A percentile compares a stretch with the other conserved stretches of the same genome.
Evolutionary conservation across 2,888 invertebrate species (phyloP).

Genomic region (Venusia cambrica): DNA sequence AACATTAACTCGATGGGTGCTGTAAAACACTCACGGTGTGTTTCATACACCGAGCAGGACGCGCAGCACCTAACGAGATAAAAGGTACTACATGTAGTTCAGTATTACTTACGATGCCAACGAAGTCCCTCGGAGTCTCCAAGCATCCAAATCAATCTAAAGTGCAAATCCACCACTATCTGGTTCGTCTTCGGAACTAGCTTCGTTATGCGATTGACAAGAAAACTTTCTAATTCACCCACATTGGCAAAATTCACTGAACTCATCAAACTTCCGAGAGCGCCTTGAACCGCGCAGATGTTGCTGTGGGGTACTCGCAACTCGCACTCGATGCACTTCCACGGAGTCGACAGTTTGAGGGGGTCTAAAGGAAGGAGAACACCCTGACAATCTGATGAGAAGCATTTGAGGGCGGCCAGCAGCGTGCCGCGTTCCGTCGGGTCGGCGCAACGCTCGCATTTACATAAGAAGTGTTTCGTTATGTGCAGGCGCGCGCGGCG

Average conservation of each 20-base stretch:
- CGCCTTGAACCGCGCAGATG: slow-evolving; percentile 71
- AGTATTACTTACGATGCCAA: slow-evolving; percentile 79
- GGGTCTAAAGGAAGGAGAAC: slow-evolving; percentile 81
- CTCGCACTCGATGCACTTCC: slow-evolving; percentile 82
- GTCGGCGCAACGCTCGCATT: slow-evolving; percentile 84
- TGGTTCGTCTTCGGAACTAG: slow-evolving; percentile 82
- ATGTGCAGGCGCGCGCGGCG: slow-evolving; percentile 81
- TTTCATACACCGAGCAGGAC: too few relatives aligned
- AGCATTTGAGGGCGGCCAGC: slow-evolving; percentile 81
- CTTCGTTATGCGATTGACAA: slow-evolving; percentile 72
- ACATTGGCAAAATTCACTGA: slow-evolving; percentile 73
- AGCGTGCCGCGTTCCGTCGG: slow-evolving; percentile 83
- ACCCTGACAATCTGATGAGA: slow-evolving; percentile 73
- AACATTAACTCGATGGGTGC: too few relatives aligned
- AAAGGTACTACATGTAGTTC: not conserved
- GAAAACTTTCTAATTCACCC: slow-evolving; percentile 78
- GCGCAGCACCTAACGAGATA: too few relatives aligned
- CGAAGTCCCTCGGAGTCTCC: slow-evolving; percentile 78
- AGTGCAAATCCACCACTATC: slow-evolving; percentile 83
- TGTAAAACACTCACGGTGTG: too few relatives aligned
- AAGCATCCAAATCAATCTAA: slow-evolving; percentile 81
- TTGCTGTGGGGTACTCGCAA: slow-evolving; percentile 70
- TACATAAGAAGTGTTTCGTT: slow-evolving; percentile 86
- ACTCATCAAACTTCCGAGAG: slow-evolving; percentile 79
- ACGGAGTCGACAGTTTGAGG: slow-evolving; percentile 69